Conservation (phyloP, 2,888 invertebrate genomes). For the Himalopsyche anomala region DNA sequence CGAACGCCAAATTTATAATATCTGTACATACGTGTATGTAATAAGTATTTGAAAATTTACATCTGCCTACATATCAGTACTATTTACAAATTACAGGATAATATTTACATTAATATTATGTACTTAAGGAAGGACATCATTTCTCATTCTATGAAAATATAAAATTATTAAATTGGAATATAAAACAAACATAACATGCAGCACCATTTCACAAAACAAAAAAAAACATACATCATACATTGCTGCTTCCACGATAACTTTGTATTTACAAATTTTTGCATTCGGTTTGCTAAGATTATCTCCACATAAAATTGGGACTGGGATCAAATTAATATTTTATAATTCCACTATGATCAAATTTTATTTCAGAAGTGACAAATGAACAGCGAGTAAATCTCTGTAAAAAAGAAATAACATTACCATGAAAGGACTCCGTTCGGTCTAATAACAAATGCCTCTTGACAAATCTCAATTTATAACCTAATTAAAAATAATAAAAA, state of each 20-base stretch:
- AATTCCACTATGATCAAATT: too few species aligned
- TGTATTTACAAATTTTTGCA: not conserved
- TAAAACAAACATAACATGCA: slow-evolving; percentile 20
- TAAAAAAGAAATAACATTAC: too few species aligned
- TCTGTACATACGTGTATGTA: not conserved
- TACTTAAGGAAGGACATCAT: not conserved
- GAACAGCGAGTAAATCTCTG: too few species aligned
- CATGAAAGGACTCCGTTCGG: too few species aligned
- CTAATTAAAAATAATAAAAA: too few species aligned
- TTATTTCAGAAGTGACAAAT: too few species aligned
- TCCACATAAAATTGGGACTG: too few species aligned
- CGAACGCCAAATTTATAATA: not conserved
- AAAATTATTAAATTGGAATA: slow-evolving; percentile 41
- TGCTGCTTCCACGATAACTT: not conserved
- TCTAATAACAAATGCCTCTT: too few species aligned
- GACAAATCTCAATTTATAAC: too few species aligned
- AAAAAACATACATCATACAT: not conserved
- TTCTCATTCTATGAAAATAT: slow-evolving; percentile 36
- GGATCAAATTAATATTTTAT: too few species aligned
- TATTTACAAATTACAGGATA: not conserved
- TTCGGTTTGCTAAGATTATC: not conserved
- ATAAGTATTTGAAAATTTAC: slow-evolving; percentile 10
- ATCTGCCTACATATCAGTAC: not conserved
- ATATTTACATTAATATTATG: not conserved
- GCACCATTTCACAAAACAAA: slow-evolving; percentile 26